Evolutionary conservation across 2,113 vertebrate species (phyloP).

Genomic region (Speoplatyrhinus poulsoni): DNA sequence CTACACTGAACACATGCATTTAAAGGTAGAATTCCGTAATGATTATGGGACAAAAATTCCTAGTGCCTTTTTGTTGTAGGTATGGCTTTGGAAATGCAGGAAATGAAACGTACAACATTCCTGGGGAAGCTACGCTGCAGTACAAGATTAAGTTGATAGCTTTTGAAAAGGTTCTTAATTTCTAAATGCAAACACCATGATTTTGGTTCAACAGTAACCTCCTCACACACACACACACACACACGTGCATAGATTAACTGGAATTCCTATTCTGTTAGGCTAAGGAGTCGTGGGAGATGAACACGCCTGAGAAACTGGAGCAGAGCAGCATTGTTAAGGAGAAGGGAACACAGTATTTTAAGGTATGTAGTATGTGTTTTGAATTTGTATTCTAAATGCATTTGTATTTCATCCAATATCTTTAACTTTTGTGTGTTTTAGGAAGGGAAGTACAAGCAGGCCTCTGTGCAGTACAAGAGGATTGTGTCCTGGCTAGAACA

Average conservation of each 20-base stretch:
- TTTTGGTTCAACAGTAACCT: background rate
- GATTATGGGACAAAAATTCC: background rate
- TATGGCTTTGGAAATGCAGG: conserved; percentile 88
- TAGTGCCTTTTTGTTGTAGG: conserved; percentile 62
- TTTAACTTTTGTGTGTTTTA: conserved; percentile 49
- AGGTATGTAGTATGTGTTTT: conserved; percentile 74
- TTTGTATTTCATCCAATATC: conserved; percentile 9
- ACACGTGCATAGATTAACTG: background rate
- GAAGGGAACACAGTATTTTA: conserved; percentile 94
- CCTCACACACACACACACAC: background rate
- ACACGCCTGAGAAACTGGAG: conserved; percentile 87
- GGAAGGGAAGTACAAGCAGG: conserved; percentile 92
- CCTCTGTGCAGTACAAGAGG: conserved; percentile 91
- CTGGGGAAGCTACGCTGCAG: conserved; percentile 82
- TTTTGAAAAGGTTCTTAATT: conserved; percentile 89
- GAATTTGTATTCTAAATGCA: background rate
- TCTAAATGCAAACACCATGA: background rate
- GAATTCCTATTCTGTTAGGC: conserved; percentile 71
- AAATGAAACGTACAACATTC: conserved; percentile 85
- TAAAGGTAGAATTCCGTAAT: background rate
- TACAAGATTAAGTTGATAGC: conserved; percentile 88
- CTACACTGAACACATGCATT: too few relatives aligned
- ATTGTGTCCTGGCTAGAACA: conserved; percentile 94
- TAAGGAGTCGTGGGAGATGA: conserved; percentile 99
- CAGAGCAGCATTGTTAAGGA: conserved; percentile 93